Evolutionary conservation across 2,797 vertebrate species (phyloP), one percentile per base, ranked within the genome.

Genomic region (Mormyrus proboscirostris): DNA sequence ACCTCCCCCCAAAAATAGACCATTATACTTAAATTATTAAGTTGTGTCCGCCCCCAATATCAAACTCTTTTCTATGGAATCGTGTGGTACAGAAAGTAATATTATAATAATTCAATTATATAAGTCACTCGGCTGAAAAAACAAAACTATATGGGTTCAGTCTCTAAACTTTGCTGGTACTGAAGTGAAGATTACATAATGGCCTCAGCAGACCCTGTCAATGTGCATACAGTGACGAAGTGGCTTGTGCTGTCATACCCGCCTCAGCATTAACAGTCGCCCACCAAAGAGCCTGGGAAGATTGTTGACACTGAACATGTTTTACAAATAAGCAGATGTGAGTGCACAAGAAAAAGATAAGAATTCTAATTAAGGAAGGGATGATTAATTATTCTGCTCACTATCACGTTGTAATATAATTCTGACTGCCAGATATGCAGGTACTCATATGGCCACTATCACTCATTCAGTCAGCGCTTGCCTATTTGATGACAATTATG

Each of bases 341-440:
- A 59, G 62, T 55, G n/a, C 47, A 79, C 29, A 87, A 87, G 84
- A 49, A 88, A 82, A 88, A 88, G 86, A 62, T 89, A 89, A 57
- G 65, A 49, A 82, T 89, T 87, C 62, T 88, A 88, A 87, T 89
- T 50, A 79, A 57, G 69, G 65, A 44, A 87, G 59, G 86, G 73
- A 79, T 89, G 89, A 89, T 87, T 89, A 87, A 89, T 88, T 87
- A 88, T 88, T 87, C 89, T 55, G 51, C 53, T 44, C 69, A 38
- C 65, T 62, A 89, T 51, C 86, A 82, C 59, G 51, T 89, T 88
- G 83, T 88, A 89, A 89, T 89, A 89, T 88, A 88, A 82, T 89
- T 89, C 41, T 57, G 89, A 89, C 51, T 69, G 82, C 33, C 51
- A 57, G 89, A 89, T 88, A 89, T 65, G 86, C 69, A 82, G 51